Evolutionary conservation across 1,140 invertebrate genomes (phyloP).

Genomic region (Heliconius hewitsoni): DNA sequence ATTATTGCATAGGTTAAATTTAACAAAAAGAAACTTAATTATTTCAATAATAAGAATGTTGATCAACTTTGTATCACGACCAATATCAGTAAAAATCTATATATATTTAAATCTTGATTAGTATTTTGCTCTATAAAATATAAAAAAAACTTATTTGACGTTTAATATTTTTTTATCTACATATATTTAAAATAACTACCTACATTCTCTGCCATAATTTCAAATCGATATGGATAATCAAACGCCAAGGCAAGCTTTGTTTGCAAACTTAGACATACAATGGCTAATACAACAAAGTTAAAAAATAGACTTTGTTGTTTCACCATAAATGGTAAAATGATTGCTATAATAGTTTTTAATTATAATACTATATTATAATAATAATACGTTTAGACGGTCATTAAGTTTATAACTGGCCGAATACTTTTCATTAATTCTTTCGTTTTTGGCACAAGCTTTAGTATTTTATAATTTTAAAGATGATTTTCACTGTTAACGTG

Average conservation of each 20-base stretch:
- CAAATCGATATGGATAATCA: conserved; percentile 1
- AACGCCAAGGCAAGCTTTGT: conserved; percentile 2
- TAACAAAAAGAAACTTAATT: too few relatives aligned
- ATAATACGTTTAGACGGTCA: not conserved
- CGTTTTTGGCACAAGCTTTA: not conserved
- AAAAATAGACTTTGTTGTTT: not conserved
- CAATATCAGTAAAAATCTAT: too few relatives aligned
- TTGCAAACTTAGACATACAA: conserved; percentile 3
- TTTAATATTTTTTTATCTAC: not conserved
- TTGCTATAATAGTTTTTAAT: not conserved
- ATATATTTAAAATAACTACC: not conserved
- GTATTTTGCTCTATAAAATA: not conserved
- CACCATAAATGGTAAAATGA: not conserved
- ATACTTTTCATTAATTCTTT: not conserved
- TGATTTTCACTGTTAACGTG: not conserved
- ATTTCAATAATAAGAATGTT: too few relatives aligned
- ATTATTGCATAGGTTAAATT: too few relatives aligned
- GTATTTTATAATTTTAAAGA: not conserved
- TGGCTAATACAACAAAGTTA: not conserved
- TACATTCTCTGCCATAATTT: not conserved
- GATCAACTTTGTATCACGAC: not conserved
- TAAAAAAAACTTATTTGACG: not conserved
- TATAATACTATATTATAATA: too few relatives aligned
- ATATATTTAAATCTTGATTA: too few relatives aligned
- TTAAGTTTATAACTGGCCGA: conserved; percentile 4